These are phyloP conservation scores for Chlorops oryzae DNA, from an alignment of 1,140 invertebrate genomes.

Conservation along the genomic window DNA sequence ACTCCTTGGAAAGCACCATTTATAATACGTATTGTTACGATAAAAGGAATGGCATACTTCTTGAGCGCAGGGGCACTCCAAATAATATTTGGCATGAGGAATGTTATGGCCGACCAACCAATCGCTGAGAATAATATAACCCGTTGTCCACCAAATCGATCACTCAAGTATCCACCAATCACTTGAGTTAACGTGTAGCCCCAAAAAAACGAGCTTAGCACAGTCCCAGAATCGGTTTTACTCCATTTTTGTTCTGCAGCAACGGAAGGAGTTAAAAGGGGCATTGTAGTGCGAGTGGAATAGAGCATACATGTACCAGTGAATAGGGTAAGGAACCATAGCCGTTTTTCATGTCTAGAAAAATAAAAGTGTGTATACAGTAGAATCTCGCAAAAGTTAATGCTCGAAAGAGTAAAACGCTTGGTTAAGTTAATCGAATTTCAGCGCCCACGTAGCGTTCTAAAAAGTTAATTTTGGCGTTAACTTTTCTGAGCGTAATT, in stretches of 20 bases:
- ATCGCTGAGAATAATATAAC: constrained; percentile 60
- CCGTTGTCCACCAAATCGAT: constrained; percentile 62
- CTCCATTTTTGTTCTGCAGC: constrained; percentile 63
- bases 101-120: constrained; percentile 63
- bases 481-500: too few species aligned
- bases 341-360: constrained; percentile 50
- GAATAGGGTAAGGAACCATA: constrained; percentile 60
- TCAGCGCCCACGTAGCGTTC: too few species aligned
- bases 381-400: too few species aligned
- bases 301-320: constrained; percentile 63
- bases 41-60: constrained; percentile 53
- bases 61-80: constrained; percentile 53
- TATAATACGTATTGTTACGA: constrained; percentile 57
- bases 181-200: constrained; percentile 67
- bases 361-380: neutral
- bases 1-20: constrained; percentile 65
- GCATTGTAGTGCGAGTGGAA: constrained; percentile 62
- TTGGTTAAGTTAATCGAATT: too few species aligned
- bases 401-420: too few species aligned
- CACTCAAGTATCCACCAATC: constrained; percentile 63
- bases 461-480: too few species aligned
- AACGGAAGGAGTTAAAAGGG: constrained; percentile 59
- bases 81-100: constrained; percentile 62
- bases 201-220: constrained; percentile 72
- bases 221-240: constrained; percentile 64